phyloP scores from a whole-genome alignment of 2,113 vertebrate genomes.

The Sebastes fasciatus region DNA sequence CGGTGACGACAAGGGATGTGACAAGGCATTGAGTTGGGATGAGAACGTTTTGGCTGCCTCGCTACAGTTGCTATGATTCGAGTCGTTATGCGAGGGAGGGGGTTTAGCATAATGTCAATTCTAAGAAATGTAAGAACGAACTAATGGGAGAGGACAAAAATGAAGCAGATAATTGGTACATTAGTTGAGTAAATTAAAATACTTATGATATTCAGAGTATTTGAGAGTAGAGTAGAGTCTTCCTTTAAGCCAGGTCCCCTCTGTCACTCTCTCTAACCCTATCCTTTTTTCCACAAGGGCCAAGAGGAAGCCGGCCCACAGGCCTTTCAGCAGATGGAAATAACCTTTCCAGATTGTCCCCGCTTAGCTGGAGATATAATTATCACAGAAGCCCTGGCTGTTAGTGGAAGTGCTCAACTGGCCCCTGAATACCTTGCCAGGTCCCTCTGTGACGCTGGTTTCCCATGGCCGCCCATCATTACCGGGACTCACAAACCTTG shows the following conservation, averaged over 20 bases:
- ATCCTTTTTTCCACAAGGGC: conserved; percentile 9
- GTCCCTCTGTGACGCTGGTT: conserved; percentile 52
- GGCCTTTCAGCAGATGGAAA: conserved; percentile 70
- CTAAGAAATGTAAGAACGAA: too few species aligned
- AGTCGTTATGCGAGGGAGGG: too few species aligned
- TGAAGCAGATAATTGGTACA: too few species aligned
- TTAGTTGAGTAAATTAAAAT: not conserved
- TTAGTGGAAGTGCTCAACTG: conserved; percentile 59
- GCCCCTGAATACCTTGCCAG: conserved; percentile 53
- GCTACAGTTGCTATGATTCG: too few species aligned
- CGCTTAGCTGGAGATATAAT: conserved; percentile 63
- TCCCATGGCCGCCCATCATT: conserved; percentile 50
- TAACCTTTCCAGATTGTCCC: conserved; percentile 73
- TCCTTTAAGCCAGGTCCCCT: conserved; percentile 1
- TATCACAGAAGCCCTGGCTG: conserved; percentile 63
- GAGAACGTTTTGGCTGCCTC: too few species aligned
- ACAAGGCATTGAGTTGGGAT: too few species aligned
- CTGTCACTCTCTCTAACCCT: conserved; percentile 14
- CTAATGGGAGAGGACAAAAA: too few species aligned
- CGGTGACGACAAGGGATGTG: too few species aligned
- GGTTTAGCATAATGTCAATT: too few species aligned
- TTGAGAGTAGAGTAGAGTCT: not conserved
- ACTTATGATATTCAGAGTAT: not conserved
- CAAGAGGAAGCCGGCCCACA: conserved; percentile 61
- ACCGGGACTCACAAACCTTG: conserved; percentile 46